Base-by-base conservation (phyloP, 1,140 invertebrate genomes). In the Pseudomyrmex sp. region DNA sequence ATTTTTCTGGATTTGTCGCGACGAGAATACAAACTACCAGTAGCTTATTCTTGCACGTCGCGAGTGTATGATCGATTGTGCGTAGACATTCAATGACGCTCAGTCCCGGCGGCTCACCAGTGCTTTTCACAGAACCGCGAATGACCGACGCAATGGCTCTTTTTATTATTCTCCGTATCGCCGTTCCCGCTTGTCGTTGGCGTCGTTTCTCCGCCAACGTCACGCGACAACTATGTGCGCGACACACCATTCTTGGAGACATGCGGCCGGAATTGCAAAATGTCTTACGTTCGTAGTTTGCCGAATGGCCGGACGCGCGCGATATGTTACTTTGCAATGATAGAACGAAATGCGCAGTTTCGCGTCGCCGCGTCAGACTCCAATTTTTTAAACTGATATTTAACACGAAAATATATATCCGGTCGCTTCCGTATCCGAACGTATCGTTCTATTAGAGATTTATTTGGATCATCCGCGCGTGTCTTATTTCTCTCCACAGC, bases 221-320 rank as follows among this genome's bases (percentile, higher is more conserved):
- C 87, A 85, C 75, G 84, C 84, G 76, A 90, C 80, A 88, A 88
- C 61, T 90, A 87, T 89, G 82, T 69, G 82, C 69, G 79, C 69
- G 79, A 68, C 70, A 20, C 74, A 82, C 83, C 77, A 75, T 74
- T 75, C 59, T 75, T 58, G n/a, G 82, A 76, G 75, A 76, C 62
- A 68, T 79, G 83, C 76, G 62, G 62, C 75, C 74, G 62, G 69
- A 68, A 87, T 89, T 87, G 79, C 85, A 83, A 87, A 87, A 87
- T 73, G 70, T 26, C 76, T 80, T 80, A 72, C 66, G 66, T 26
- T 80, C 76, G 66, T 80, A 80, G 76, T 80, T 70, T 61, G 66
- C 74, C 15, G 62, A 44, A 26, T 26, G 54, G 13, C 46, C 73
- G 46, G 35, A 63, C 73, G 35, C 50, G 35, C 26, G 26, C 35